Conservation (phyloP, 2,888 invertebrate genomes). For the Xestia xanthographa region DNA sequence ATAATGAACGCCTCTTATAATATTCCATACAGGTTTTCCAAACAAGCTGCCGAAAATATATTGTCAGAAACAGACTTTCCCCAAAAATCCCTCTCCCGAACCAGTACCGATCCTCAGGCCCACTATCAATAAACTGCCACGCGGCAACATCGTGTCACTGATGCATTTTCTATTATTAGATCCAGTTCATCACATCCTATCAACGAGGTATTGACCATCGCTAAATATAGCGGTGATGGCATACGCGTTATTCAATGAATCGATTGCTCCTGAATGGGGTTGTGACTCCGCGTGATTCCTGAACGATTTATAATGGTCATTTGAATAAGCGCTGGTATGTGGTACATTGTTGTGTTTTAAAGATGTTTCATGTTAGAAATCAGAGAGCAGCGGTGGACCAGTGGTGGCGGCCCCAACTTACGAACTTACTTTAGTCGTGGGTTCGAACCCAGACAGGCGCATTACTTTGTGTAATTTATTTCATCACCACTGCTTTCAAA, state of each 20-base stretch:
- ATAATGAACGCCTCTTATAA: too few species aligned
- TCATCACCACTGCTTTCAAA: too few species aligned
- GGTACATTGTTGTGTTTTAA: constrained; percentile 1
- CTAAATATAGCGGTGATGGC: constrained; percentile 82
- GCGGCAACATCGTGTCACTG: constrained; percentile 67
- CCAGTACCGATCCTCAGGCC: constrained; percentile 30
- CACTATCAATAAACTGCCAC: constrained; percentile 68
- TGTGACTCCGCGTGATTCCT: constrained; percentile 44
- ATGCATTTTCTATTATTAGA: constrained; percentile 86
- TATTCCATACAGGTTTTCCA: too few species aligned
- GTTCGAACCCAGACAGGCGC: too few species aligned
- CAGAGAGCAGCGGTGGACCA: too few species aligned
- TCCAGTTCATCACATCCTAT: constrained; percentile 68
- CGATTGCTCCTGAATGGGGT: constrained; percentile 61
- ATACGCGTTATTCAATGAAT: constrained; percentile 65
- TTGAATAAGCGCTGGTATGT: constrained; percentile 29
- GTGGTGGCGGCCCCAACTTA: too few species aligned
- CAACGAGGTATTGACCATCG: constrained; percentile 72
- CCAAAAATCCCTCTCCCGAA: constrained; percentile 36
- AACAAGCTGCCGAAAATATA: neutral
- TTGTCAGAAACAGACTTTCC: neutral
- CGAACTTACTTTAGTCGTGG: too few species aligned
- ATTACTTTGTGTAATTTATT: too few species aligned
- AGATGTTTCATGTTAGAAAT: neutral
- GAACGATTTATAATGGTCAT: constrained; percentile 35